Percentiles rank a stretch among this genome's conserved stretches.
phyloP scores from a whole-genome alignment of 2,113 vertebrate species.

The Emydocephalus ijimae region DNA sequence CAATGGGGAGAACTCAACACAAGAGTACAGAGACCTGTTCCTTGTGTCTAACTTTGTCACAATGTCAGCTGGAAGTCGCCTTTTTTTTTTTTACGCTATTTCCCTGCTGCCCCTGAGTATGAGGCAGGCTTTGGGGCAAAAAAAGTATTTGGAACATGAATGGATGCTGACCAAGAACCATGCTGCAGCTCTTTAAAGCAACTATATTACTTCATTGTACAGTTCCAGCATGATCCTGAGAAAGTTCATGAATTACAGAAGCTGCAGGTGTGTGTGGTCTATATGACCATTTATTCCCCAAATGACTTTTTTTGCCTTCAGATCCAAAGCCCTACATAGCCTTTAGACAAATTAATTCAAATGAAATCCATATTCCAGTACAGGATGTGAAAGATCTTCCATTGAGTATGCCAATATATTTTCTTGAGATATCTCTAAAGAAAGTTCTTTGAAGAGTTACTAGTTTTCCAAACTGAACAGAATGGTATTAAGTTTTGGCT shows the following conservation, averaged over 20 bases:
- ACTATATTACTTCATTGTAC: background rate
- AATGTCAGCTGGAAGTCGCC: too few species aligned
- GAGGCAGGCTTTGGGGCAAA: background rate
- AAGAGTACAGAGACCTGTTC: too few species aligned
- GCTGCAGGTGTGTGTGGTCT: background rate
- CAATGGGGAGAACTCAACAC: too few species aligned
- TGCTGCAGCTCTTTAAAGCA: too few species aligned
- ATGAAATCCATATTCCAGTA: background rate
- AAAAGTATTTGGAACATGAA: background rate
- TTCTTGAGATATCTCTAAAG: background rate
- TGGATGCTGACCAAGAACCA: background rate
- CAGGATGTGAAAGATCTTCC: background rate
- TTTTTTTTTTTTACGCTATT: background rate
- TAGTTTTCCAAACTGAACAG: background rate
- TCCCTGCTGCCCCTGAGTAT: background rate
- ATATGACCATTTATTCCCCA: background rate
- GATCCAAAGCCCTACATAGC: background rate
- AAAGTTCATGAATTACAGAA: background rate
- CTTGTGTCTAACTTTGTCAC: rapidly evolving
- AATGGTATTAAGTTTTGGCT: background rate
- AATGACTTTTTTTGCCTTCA: background rate
- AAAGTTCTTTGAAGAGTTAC: background rate
- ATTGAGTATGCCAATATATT: background rate
- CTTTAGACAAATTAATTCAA: background rate
- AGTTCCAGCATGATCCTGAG: background rate